Conservation (phyloP, 1,140 invertebrate genomes). For the Mactra quadrangularis region DNA sequence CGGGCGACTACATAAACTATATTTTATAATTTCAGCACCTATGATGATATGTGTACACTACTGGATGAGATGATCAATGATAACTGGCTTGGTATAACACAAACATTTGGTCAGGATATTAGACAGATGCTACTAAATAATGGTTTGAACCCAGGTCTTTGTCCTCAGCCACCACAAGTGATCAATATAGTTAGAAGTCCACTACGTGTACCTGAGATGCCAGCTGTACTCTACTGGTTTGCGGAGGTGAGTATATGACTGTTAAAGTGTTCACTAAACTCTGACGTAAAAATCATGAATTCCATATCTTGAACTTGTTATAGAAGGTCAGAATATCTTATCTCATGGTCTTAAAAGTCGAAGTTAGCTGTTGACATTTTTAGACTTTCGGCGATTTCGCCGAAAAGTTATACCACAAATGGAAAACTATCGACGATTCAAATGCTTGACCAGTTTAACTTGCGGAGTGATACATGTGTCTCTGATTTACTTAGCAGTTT, state of each 20-base stretch:
- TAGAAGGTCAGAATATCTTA: background rate
- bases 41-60: constrained; percentile 38
- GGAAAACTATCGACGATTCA: too few species aligned
- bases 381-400: background rate
- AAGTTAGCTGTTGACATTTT: too few species aligned
- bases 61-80: constrained; percentile 29
- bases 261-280: background rate
- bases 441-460: too few species aligned
- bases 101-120: constrained; percentile 1
- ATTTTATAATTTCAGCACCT: too few species aligned
- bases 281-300: background rate
- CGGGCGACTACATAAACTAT: too few species aligned
- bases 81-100: constrained; percentile 29
- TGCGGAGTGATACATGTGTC: too few species aligned
- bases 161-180: constrained; percentile 39
- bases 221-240: constrained; percentile 12
- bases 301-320: background rate
- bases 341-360: background rate
- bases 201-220: background rate
- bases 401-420: background rate
- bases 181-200: constrained; percentile 1
- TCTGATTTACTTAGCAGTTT: too few species aligned
- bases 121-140: background rate
- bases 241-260: constrained; percentile 14
- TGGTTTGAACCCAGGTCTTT: constrained; percentile 36